These are phyloP conservation scores for Drosophila bocki DNA, from an alignment of 1,140 invertebrate species.

Conservation along the genomic window DNA sequence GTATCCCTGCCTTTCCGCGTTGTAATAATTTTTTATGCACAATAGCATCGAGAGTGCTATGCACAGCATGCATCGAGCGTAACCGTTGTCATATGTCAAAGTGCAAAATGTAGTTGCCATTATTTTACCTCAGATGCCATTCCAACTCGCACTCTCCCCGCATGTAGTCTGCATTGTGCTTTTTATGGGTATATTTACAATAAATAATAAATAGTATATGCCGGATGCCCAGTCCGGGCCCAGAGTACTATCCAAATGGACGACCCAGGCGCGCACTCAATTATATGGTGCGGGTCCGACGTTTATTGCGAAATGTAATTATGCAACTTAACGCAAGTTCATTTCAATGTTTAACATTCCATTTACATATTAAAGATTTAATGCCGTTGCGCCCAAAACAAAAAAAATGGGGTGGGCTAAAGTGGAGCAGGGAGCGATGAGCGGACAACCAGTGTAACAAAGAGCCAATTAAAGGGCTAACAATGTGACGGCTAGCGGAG, in stretches of 20 bases:
- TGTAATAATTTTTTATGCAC: constrained; percentile 51
- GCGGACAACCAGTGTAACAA: constrained; percentile 70
- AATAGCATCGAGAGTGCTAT: constrained; percentile 16
- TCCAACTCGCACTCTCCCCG: neutral
- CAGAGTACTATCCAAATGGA: constrained; percentile 19
- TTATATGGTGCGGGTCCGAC: constrained; percentile 48
- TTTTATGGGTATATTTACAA: constrained; percentile 72
- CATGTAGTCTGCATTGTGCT: constrained; percentile 41
- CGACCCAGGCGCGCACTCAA: constrained; percentile 34
- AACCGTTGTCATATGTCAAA: constrained; percentile 63
- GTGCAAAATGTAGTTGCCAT: constrained; percentile 52
- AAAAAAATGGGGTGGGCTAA: constrained; percentile 16
- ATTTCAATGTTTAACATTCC: constrained; percentile 82
- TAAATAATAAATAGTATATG: constrained; percentile 66
- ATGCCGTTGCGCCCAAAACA: constrained; percentile 39
- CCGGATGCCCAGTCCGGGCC: constrained; percentile 11
- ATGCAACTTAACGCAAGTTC: constrained; percentile 81
- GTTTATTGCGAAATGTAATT: constrained; percentile 77
- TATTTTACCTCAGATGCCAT: constrained; percentile 44
- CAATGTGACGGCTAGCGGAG: constrained; percentile 51
- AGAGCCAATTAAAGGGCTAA: constrained; percentile 82
- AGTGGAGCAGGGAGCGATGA: constrained; percentile 1
- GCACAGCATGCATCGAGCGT: constrained; percentile 34
- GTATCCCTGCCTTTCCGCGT: constrained; percentile 10
- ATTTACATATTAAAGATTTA: constrained; percentile 81